Percentiles rank a stretch among this genome's conserved stretches.
These are phyloP conservation scores for Dicranocentrus wangi DNA, from an alignment of 2,888 invertebrate genomes.

Conservation along the genomic window DNA sequence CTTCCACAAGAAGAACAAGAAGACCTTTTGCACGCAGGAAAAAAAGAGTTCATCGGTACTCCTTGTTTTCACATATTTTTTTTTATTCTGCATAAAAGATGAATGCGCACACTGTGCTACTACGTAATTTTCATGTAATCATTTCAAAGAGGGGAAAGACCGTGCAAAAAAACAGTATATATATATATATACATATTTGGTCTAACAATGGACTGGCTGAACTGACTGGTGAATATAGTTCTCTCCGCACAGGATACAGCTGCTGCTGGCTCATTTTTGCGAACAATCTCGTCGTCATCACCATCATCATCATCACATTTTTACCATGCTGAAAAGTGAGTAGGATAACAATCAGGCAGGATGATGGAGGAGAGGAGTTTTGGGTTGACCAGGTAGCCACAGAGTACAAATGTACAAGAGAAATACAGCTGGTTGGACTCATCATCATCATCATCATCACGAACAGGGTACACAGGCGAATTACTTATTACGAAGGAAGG, in stretches of 20 bases:
- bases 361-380: no score
- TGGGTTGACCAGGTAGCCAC: constrained; percentile 20
- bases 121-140: constrained; percentile 32
- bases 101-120: constrained; percentile 11
- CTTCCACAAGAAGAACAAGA: background rate
- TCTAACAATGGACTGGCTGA: constrained; percentile 6
- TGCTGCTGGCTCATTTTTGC: constrained; percentile 37
- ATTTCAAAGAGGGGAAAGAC: constrained; percentile 52
- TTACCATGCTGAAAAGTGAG: background rate
- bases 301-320: background rate
- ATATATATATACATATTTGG: background rate
- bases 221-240: constrained; percentile 10
- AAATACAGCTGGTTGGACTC: constrained; percentile 36
- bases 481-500: background rate
- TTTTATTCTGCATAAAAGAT: constrained; percentile 22
- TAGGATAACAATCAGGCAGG: background rate
- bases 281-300: constrained; percentile 34
- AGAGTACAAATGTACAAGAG: background rate
- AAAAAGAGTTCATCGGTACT: constrained; percentile 53
- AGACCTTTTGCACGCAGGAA: background rate
- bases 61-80: constrained; percentile 56
- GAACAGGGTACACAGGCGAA: no score
- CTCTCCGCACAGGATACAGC: constrained; percentile 35
- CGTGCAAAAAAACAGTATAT: constrained; percentile 27
- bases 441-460: no score